A percentile compares a stretch with the other conserved stretches of the same genome.
phyloP scores from a whole-genome alignment of 2,797 vertebrate species.

The Coranthus polyacanthus region DNA sequence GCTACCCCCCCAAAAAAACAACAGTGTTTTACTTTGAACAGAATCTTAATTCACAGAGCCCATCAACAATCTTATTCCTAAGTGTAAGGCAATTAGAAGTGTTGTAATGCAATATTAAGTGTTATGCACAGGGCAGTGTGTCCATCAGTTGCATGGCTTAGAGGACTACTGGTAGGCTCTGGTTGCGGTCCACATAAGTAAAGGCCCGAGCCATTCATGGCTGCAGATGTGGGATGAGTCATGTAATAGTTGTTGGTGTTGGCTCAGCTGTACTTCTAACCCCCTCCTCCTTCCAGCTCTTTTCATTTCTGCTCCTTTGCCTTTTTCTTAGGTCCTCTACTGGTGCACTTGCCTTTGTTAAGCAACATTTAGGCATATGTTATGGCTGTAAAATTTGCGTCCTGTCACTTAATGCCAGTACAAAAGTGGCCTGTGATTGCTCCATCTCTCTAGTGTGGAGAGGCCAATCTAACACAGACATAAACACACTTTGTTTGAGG shows the following conservation, averaged over 20 bases:
- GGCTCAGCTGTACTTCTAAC: conserved; percentile 53
- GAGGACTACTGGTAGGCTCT: conserved; percentile 21
- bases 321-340: conserved; percentile 36
- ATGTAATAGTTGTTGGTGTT: conserved; percentile 80
- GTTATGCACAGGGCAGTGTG: conserved; percentile 19
- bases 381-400: conserved; percentile 42
- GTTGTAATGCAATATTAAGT: neutral
- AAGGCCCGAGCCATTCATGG: conserved; percentile 31
- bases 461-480: conserved; percentile 54
- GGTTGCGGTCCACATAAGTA: conserved; percentile 56
- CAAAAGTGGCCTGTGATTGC: conserved; percentile 56
- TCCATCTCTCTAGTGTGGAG: conserved; percentile 52
- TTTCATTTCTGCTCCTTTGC: conserved; percentile 52
- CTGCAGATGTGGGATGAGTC: conserved; percentile 80
- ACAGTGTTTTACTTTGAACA: conserved; percentile 1
- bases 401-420: conserved; percentile 46
- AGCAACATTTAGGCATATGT: conserved; percentile 31
- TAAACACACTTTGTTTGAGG: conserved; percentile 54
- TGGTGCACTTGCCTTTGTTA: conserved; percentile 41
- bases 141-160: conserved; percentile 25
- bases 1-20: neutral
- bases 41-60: conserved; percentile 7
- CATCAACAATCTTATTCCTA: neutral
- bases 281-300: conserved; percentile 35
- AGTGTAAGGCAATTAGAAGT: too few species aligned